Evolutionary conservation across 2,888 invertebrate species (phyloP).

Genomic region (Sisyra terminalis): DNA sequence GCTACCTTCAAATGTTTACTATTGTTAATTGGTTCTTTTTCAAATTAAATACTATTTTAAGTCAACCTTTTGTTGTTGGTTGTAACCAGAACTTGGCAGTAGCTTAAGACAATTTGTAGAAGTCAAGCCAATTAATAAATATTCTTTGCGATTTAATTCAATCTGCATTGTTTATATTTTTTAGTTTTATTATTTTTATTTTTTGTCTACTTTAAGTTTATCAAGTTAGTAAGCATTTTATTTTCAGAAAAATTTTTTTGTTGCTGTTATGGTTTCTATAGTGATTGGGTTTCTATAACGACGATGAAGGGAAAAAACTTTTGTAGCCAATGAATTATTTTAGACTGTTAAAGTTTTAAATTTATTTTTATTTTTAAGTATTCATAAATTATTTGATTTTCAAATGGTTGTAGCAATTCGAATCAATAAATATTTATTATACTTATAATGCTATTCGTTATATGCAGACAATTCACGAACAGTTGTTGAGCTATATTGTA

Average conservation of each 20-base stretch:
- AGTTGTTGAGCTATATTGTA: too few species aligned
- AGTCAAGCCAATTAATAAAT: constrained; percentile 61
- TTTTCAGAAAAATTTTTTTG: neutral
- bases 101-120: constrained; percentile 62
- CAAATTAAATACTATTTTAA: constrained; percentile 11
- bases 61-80: constrained; percentile 45
- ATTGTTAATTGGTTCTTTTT: neutral
- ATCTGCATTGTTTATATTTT: constrained; percentile 44
- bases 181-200: neutral
- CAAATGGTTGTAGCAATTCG: too few species aligned
- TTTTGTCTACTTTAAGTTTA: too few species aligned
- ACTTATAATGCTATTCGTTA: too few species aligned
- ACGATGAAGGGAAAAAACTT: neutral
- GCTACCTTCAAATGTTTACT: constrained; percentile 42
- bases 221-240: too few species aligned
- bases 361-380: too few species aligned
- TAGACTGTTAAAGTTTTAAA: too few species aligned
- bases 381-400: too few species aligned
- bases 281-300: neutral
- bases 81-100: constrained; percentile 46
- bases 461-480: too few species aligned
- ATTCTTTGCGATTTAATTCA: constrained; percentile 68
- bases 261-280: neutral
- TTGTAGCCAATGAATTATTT: too few species aligned
- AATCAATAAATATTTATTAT: too few species aligned